These are phyloP conservation scores for Eospalax fontanierii DNA, from an alignment of 2,797 vertebrate genomes.

Conservation along the genomic window DNA sequence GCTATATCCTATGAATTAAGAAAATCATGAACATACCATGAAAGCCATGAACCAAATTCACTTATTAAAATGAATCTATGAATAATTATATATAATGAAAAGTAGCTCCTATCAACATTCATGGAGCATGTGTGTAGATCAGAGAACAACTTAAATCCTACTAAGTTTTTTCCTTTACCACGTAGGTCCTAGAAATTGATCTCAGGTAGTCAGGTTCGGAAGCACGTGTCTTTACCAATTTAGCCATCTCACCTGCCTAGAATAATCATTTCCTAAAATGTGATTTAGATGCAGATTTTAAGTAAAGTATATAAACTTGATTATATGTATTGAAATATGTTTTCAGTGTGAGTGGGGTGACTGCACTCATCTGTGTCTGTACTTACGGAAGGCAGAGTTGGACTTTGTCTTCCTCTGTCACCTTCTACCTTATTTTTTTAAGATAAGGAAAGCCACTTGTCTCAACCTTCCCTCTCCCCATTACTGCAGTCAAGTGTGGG, in stretches of 20 bases:
- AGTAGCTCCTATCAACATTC: too few relatives aligned
- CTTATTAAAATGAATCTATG: too few relatives aligned
- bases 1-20: too few relatives aligned
- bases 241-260: background rate
- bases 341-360: background rate
- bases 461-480: too few relatives aligned
- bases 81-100: too few relatives aligned
- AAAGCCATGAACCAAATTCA: too few relatives aligned
- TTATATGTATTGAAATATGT: background rate
- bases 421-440: background rate
- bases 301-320: background rate
- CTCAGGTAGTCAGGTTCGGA: background rate
- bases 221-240: background rate
- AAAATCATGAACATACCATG: too few relatives aligned
- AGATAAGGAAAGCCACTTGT: background rate
- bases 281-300: background rate
- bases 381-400: background rate
- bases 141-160: background rate
- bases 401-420: background rate
- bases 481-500: background rate
- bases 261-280: background rate
- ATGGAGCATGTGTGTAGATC: background rate
- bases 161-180: background rate
- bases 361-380: background rate
- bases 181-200: background rate